Base-by-base conservation (phyloP, 2,113 vertebrate species). In the Corvus cornix region DNA sequence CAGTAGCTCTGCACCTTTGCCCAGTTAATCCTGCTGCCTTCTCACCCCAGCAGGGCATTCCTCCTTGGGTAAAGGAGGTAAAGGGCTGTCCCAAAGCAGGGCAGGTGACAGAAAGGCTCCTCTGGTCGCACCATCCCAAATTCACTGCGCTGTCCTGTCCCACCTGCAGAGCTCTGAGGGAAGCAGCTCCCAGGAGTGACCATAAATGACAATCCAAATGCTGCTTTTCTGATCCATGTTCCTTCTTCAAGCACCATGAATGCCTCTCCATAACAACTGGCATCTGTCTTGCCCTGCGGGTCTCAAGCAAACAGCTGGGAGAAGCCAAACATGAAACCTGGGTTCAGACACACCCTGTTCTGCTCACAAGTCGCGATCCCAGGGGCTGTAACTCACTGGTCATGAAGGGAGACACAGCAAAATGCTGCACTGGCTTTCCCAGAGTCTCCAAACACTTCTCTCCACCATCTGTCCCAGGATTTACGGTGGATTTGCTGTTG, bases 121-220 rank as follows among this genome's bases (percentile, higher is more conserved):
- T 55, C 24, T 67, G 53, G 28, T 31, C 43, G 21, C 77, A 39
- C 16, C 52, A 56, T 22, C 58, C 53, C 66, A 35, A 52, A 35
- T n/a, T 44, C 53, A 16, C 63, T 10, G 11, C 9, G 4, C n/a
- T 33, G 0, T 21, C 1, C 4, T 28, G 55, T 35, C 55, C 51
- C 16, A 30, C 41, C 31, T 9, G 37, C 68, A 58, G 56, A 41
- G 37, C 55, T 90, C 80, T 0, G 0, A 28, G 41, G 59, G 41
- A 51, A 63, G 76, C 3, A 33, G 14, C 37, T 91, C 53, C 60
- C 33, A 7, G 6, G 2, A 7, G 11, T 5, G 49, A 16, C 18
- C 4, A 3, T 30, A 33, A 53, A 31, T 27, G 43, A 41, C 33
- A 46, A 30, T 1, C 26, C 58, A 59, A 83, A 46, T 0, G 0